Conservation (phyloP, 2,888 invertebrate genomes). For the Blera fallax region DNA sequence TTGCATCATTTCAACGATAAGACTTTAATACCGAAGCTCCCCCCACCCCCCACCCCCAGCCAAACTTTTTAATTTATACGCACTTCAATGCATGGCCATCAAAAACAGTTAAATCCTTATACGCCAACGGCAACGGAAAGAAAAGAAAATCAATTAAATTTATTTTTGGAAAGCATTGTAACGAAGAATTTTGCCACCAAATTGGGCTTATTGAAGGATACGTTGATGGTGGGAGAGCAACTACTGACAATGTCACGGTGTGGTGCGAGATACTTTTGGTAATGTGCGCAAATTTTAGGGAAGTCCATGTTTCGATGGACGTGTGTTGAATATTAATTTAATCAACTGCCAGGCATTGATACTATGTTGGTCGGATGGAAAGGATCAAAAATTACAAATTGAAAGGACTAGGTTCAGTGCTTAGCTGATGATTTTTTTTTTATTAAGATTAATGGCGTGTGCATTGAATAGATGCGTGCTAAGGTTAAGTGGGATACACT, state of each 20-base stretch:
- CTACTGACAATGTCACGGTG: not conserved
- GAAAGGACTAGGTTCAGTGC: not conserved
- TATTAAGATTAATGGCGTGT: slow-evolving; percentile 7
- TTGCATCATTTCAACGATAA: not conserved
- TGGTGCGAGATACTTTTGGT: not conserved
- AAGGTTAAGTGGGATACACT: not conserved
- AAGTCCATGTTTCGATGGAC: slow-evolving; percentile 6
- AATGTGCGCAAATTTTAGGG: slow-evolving; percentile 13
- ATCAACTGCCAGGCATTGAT: not conserved
- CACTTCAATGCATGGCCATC: not conserved
- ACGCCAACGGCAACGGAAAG: not conserved
- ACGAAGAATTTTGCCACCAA: not conserved
- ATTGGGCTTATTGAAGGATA: not conserved
- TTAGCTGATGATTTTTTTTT: not conserved
- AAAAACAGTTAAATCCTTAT: slow-evolving; percentile 6
- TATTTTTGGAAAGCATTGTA: not conserved
- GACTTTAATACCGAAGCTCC: too few species aligned
- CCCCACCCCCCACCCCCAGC: not conserved
- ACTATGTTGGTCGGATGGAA: not conserved
- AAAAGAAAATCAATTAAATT: slow-evolving; percentile 3
- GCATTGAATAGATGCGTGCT: not conserved
- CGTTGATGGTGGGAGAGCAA: not conserved
- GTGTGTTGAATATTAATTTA: slow-evolving; percentile 23
- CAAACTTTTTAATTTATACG: not conserved
- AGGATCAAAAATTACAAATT: not conserved